Conservation (phyloP, 2,797 vertebrate genomes). For the Microhierax caerulescens region DNA sequence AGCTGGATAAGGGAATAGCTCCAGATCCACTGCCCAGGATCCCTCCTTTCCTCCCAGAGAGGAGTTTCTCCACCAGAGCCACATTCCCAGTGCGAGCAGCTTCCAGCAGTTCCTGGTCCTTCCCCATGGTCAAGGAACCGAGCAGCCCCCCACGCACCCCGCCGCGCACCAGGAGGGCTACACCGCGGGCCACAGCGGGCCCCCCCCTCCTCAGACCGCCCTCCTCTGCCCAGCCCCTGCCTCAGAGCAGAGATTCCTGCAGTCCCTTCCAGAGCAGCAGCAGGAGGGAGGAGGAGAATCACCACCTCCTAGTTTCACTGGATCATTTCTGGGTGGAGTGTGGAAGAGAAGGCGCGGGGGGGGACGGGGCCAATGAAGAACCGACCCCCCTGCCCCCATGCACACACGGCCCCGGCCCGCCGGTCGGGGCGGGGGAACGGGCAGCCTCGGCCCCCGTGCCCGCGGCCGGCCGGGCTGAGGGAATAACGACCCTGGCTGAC, state of each 20-base stretch:
- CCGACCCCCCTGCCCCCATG: background rate
- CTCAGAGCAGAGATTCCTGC: constrained; percentile 46
- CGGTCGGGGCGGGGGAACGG: background rate
- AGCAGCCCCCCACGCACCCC: constrained; percentile 11
- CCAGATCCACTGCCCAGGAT: constrained; percentile 92
- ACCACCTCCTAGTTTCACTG: constrained; percentile 65
- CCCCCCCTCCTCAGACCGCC: background rate
- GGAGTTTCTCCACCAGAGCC: constrained; percentile 93
- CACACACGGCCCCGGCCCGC: background rate
- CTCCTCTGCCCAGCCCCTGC: constrained; percentile 45
- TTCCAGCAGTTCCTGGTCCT: constrained; percentile 97
- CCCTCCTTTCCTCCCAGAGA: constrained; percentile 93
- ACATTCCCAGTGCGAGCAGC: constrained; percentile 95
- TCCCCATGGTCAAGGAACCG: constrained; percentile 84
- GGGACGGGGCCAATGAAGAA: background rate
- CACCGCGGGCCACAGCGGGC: constrained; percentile 13
- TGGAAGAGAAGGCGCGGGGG: background rate
- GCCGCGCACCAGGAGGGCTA: background rate
- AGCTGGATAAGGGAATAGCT: constrained; percentile 91
- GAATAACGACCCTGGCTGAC: too few relatives aligned
- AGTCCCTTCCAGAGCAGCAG: constrained; percentile 60
- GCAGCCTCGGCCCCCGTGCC: background rate
- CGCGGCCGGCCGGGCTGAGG: too few relatives aligned
- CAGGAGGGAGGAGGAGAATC: constrained; percentile 39
- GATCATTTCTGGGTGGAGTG: constrained; percentile 71